Evolutionary conservation across 2,113 vertebrate genomes (phyloP), one percentile per base, ranked within the genome.

Genomic region (Anas platyrhynchos): DNA sequence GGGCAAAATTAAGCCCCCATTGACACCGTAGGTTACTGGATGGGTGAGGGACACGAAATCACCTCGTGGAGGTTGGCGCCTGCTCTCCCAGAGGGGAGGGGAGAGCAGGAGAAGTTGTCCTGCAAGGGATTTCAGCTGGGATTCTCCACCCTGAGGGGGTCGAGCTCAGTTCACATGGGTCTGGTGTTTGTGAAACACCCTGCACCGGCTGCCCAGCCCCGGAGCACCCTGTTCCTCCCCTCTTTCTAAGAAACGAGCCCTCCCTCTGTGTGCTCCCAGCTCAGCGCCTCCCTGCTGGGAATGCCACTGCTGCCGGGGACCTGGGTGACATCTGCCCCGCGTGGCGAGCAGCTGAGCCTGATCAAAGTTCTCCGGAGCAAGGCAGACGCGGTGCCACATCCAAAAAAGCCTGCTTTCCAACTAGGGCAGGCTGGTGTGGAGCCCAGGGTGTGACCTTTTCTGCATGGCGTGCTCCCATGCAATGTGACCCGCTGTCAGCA

Each of bases 381-480:
- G 14, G 31, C 87, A 61, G 27, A 21, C 5, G 7, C 63, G 55
- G 34, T 4, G 16, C 29, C 0, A 54, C 68, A 48, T 26, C 52
- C 66, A 73, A 48, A 73, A 48, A 91, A 34, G 32, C 29, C 31
- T 6, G 0, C 58, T 76, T 92, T 95, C 94, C 91, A 91, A 93
- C 93, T 92, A 85, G 88, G 88, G n/a, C 86, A 89, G 89, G 80
- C 86, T 85, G 88, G 77, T 63, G 10, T 58, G 91, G 66, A 91
- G 73, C 86, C 88, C 90, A 69, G 56, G 74, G 58, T 65, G 50
- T 91, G 96, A 89, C 88, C 88, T 96, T 95, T 91, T 46, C 82
- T 71, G 36, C 4, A 1, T 90, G 88, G 50, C 91, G 67, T 6
- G 11, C 63, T 93, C 83, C 71, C 71, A 36, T 56, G 36, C 82